phyloP scores from a whole-genome alignment of 2,797 vertebrate genomes.

The Myoxocephalus aenaeus region DNA sequence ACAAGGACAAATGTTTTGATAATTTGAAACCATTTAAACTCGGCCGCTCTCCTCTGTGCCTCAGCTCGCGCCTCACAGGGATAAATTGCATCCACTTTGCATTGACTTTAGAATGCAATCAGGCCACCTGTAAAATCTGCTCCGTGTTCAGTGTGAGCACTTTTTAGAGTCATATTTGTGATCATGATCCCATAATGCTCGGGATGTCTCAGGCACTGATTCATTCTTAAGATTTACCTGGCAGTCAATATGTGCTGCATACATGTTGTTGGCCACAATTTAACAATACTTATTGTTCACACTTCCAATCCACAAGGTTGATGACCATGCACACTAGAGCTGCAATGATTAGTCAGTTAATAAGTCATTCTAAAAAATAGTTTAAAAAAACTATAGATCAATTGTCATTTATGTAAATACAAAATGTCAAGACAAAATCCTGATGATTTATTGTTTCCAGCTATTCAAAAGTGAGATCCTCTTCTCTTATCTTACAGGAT shows the following conservation, averaged over 20 bases:
- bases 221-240: background rate
- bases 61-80: conserved; percentile 1
- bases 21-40: conserved; percentile 13
- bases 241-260: background rate
- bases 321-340: background rate
- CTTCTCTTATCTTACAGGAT: background rate
- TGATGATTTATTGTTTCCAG: background rate
- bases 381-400: background rate
- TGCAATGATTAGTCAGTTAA: background rate
- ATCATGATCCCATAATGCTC: background rate
- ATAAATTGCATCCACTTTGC: conserved; percentile 29
- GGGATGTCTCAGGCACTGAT: background rate
- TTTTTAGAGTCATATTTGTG: background rate
- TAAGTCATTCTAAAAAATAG: background rate
- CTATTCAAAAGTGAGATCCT: background rate
- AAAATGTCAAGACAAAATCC: background rate
- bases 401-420: background rate
- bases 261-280: background rate
- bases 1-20: conserved; percentile 2
- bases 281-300: background rate
- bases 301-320: background rate
- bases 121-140: background rate
- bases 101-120: conserved; percentile 1
- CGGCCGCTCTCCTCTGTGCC: background rate
- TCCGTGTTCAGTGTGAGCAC: background rate